Conservation (phyloP, 2,888 invertebrate species). For the Drosophila ezoana region DNA sequence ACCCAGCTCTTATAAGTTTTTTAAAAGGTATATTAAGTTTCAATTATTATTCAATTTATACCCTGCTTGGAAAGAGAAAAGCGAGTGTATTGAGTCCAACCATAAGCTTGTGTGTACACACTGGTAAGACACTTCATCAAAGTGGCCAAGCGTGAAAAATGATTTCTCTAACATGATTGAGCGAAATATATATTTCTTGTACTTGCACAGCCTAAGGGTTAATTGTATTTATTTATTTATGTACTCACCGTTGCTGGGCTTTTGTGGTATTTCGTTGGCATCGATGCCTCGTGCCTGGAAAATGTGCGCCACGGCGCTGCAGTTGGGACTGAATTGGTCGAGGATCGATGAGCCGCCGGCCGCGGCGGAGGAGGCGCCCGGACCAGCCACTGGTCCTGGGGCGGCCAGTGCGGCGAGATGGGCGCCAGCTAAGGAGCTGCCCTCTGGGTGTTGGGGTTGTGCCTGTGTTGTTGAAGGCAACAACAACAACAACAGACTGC, state of each 20-base stretch:
- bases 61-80: too few relatives aligned
- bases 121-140: too few relatives aligned
- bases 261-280: conserved; percentile 85
- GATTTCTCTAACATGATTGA: too few relatives aligned
- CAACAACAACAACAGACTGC: conserved; percentile 42
- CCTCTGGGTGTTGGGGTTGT: conserved; percentile 34
- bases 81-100: too few relatives aligned
- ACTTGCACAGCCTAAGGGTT: neutral
- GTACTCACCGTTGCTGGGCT: conserved; percentile 86
- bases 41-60: too few relatives aligned
- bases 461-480: conserved; percentile 33
- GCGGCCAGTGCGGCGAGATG: conserved; percentile 65
- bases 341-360: conserved; percentile 72
- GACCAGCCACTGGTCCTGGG: conserved; percentile 55
- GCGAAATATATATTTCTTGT: too few relatives aligned
- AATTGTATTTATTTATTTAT: conserved; percentile 29
- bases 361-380: conserved; percentile 30
- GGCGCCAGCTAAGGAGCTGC: conserved; percentile 19
- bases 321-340: conserved; percentile 85
- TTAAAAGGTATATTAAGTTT: too few relatives aligned
- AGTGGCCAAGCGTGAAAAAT: too few relatives aligned
- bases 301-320: conserved; percentile 85
- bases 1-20: too few relatives aligned
- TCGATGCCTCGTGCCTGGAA: conserved; percentile 86
- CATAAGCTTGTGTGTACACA: too few relatives aligned